A percentile compares a stretch with the other conserved stretches of the same genome.
Evolutionary conservation across 1,140 invertebrate genomes (phyloP).

Genomic region (Bombus waltoni): DNA sequence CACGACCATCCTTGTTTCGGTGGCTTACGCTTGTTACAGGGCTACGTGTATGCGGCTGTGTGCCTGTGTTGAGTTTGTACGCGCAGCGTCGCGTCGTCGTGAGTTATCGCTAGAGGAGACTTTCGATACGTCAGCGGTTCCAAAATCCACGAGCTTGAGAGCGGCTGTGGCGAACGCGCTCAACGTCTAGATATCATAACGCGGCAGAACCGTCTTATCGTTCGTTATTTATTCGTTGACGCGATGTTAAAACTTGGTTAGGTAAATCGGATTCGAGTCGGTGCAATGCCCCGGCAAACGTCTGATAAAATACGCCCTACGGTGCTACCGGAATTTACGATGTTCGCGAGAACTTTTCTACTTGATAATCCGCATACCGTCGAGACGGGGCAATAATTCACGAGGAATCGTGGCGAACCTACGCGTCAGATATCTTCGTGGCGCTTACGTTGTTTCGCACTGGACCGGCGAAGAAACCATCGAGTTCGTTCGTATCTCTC

Average conservation of each 20-base stretch:
- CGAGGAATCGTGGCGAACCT: neutral
- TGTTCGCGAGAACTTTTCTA: conserved; percentile 25
- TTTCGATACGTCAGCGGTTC: conserved; percentile 19
- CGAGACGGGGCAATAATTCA: conserved; percentile 41
- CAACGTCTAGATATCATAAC: neutral
- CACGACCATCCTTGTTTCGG: conserved; percentile 47
- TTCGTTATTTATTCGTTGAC: neutral
- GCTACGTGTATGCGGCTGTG: neutral
- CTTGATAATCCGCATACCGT: conserved; percentile 34
- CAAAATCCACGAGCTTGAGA: neutral
- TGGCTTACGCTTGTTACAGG: conserved; percentile 18
- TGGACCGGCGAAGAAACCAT: neutral
- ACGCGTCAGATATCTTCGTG: conserved; percentile 25
- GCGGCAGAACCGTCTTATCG: neutral
- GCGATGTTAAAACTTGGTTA: conserved; percentile 49
- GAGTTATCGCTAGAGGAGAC: conserved; percentile 7
- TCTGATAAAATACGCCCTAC: neutral
- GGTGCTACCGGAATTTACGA: conserved; percentile 25
- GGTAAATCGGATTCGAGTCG: conserved; percentile 26
- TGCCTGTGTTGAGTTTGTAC: neutral
- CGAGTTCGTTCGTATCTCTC: neutral
- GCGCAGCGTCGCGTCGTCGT: neutral
- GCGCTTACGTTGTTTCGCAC: neutral
- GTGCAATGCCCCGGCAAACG: conserved; percentile 2
- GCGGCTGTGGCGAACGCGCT: no score